Evolutionary conservation across 2,888 invertebrate genomes (phyloP).

Genomic region (Cantharis flavilabris): DNA sequence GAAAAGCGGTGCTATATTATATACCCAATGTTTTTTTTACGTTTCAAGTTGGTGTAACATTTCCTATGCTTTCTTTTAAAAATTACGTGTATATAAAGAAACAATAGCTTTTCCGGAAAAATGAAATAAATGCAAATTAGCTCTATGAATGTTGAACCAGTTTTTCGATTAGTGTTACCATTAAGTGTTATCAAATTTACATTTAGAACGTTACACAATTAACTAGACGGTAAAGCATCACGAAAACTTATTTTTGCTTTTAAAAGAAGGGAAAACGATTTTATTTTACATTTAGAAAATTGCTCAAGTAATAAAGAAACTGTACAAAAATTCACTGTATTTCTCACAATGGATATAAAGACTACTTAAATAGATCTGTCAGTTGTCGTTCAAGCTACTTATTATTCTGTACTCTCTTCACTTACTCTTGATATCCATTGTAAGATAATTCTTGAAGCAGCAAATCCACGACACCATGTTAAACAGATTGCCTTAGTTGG

Average conservation of each 20-base stretch:
- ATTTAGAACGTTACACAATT: not conserved
- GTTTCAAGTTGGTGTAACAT: not conserved
- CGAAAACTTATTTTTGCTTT: not conserved
- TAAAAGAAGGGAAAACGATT: not conserved
- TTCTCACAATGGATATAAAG: not conserved
- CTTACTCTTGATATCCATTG: slow-evolving; percentile 9
- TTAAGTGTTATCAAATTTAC: not conserved
- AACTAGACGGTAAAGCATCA: not conserved
- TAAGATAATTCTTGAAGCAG: slow-evolving; percentile 9
- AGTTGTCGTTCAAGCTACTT: slow-evolving; percentile 20
- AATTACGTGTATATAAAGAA: not conserved
- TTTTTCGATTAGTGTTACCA: not conserved
- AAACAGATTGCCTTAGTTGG: slow-evolving; percentile 16
- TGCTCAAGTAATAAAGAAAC: slow-evolving; percentile 3
- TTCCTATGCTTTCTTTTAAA: not conserved
- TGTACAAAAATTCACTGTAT: not conserved
- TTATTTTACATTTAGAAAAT: slow-evolving; percentile 1
- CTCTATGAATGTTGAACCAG: not conserved
- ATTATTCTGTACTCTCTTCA: slow-evolving; percentile 10
- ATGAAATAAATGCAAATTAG: not conserved
- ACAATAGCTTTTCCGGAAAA: not conserved
- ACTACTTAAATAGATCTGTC: slow-evolving; percentile 21
- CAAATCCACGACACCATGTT: slow-evolving; percentile 13
- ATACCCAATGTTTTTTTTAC: not conserved
- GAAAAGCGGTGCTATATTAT: not conserved